Evolutionary conservation across 2,888 invertebrate species (phyloP), one percentile per base, ranked within the genome.

Genomic region (Lepeophtheirus nordmannii): DNA sequence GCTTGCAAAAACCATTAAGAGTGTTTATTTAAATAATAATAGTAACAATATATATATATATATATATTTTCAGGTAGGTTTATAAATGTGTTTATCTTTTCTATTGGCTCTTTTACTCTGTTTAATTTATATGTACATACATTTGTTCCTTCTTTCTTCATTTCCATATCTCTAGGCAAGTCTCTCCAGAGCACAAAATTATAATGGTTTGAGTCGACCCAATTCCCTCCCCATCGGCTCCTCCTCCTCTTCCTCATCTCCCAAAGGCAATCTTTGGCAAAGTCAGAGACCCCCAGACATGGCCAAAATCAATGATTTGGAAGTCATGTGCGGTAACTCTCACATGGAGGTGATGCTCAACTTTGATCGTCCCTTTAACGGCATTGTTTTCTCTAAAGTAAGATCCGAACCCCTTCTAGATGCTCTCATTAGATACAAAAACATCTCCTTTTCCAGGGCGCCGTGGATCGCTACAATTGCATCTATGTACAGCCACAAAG

Each of bases 261-360:
- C 17, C 17, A n/a, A 14, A 17, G 8, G 53, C 72, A 89, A 89
- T 77, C 80, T 89, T 74, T 89, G 89, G 89, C 89, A 89, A 57
- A 80, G 87, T 80, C 89, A 89, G 72, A 80, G 89, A 77, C 89
- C 89, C 37, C 85, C 86, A 67, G 89, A 87, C 70, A 89, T 89
- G 88, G 88, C 89, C 69, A 85, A 88, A 73, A 90, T 91, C 75
- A 87, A 88, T 73, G 83, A 89, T 67, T 78, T 92, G 74, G 91
- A 92, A 77, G 92, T 92, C 70, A 92, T 91, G 89, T 92, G 92
- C 77, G 91, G 91, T 72, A 90, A 90, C 77, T 89, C 90, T 74
- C 89, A 91, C 77, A 91, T 92, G 90, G 89, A 90, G 74, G 91
- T 92, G 2, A 89, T 91, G 73, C 81, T 92, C 70, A 86, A 88